These are phyloP conservation scores for Platichthys flesus DNA, from an alignment of 2,113 vertebrate genomes.

Conservation along the genomic window DNA sequence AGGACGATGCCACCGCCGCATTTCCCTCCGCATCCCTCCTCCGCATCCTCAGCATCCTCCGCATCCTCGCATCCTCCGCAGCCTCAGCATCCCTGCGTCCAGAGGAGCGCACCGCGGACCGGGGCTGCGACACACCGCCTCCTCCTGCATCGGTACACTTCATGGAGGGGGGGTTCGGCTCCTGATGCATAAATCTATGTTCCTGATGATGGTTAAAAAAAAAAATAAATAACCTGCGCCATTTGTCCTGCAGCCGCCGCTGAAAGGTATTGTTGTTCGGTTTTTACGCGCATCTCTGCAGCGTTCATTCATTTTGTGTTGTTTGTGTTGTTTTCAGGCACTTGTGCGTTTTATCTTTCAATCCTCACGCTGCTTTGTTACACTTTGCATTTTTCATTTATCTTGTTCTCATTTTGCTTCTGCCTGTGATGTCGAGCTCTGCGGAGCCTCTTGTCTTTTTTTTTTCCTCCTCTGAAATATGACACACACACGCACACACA, in stretches of 20 bases:
- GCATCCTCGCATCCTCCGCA: conserved; percentile 16
- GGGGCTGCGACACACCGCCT: not conserved
- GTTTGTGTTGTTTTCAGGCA: not conserved
- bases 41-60: conserved; percentile 27
- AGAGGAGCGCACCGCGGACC: too few species aligned
- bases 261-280: conserved; percentile 58
- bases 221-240: conserved; percentile 37
- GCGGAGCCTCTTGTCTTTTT: conserved; percentile 49
- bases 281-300: not conserved
- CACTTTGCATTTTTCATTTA: conserved; percentile 33
- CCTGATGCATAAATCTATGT: conserved; percentile 5
- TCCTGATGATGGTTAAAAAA: conserved; percentile 6
- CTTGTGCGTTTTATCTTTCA: not conserved
- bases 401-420: conserved; percentile 41
- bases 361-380: not conserved
- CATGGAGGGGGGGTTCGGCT: not conserved
- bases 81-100: conserved; percentile 40
- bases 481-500: not conserved
- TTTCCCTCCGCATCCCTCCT: not conserved
- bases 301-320: not conserved
- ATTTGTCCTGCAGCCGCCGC: conserved; percentile 24
- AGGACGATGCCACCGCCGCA: not conserved
- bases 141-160: conserved; percentile 22
- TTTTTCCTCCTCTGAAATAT: not conserved
- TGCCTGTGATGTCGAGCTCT: conserved; percentile 67